Percentiles rank a stretch among this genome's conserved stretches.
Conservation (phyloP, 2,113 vertebrate genomes). For the Motacilla alba region DNA sequence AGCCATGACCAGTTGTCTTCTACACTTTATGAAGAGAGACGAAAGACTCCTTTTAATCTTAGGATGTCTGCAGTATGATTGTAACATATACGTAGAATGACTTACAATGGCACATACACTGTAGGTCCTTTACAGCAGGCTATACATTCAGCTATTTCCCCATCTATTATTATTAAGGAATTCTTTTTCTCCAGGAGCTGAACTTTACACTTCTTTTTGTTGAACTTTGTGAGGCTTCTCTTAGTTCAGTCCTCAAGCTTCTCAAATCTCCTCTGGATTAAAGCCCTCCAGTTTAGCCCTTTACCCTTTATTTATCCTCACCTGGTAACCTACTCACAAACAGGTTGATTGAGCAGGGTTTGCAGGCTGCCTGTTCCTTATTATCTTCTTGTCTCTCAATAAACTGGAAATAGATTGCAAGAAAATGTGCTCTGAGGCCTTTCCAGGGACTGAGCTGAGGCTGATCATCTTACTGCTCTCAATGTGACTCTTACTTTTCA, state of each 20-base stretch:
- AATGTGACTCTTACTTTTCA: background rate
- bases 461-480: background rate
- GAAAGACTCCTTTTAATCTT: background rate
- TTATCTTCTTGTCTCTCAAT: background rate
- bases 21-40: background rate
- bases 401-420: background rate
- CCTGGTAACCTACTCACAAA: background rate
- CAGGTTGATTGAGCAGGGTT: background rate
- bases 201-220: background rate
- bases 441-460: background rate
- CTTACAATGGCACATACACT: background rate
- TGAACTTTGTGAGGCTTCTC: background rate
- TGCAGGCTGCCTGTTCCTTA: background rate
- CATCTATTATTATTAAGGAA: background rate
- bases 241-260: background rate
- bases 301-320: background rate
- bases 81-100: too few species aligned
- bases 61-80: background rate
- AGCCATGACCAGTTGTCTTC: background rate
- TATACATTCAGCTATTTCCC: background rate
- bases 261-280: background rate
- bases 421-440: background rate
- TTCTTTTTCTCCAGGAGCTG: background rate
- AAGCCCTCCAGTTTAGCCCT: background rate
- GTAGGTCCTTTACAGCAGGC: background rate